phyloP scores from a whole-genome alignment of 2,113 vertebrate species.

The Neopipo cinnamomea region DNA sequence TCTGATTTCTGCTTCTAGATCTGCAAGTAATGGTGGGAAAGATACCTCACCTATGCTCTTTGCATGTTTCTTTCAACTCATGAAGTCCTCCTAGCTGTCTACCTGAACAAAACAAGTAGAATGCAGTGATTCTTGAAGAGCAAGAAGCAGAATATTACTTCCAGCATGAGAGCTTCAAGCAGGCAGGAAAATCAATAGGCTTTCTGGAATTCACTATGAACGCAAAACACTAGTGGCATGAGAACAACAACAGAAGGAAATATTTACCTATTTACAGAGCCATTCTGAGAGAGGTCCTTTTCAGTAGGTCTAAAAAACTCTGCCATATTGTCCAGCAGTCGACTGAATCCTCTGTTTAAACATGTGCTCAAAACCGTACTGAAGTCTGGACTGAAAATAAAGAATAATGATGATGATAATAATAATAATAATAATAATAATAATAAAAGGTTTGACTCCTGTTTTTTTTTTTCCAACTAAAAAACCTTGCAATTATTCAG shows the following conservation, averaged over 20 bases:
- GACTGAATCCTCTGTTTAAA: constrained; percentile 90
- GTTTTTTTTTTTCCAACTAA: not conserved
- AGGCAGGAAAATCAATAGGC: not conserved
- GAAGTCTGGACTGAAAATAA: constrained; percentile 86
- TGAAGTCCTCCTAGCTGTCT: not conserved
- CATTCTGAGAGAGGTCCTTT: constrained; percentile 70
- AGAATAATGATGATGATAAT: not conserved
- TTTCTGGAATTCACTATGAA: not conserved
- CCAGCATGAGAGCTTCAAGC: not conserved
- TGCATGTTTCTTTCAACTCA: not conserved
- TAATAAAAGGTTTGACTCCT: not conserved
- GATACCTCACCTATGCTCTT: not conserved
- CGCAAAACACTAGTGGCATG: not conserved
- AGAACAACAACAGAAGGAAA: not conserved
- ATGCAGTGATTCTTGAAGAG: not conserved
- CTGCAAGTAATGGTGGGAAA: not conserved
- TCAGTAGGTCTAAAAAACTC: constrained; percentile 91
- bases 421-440: too few relatives aligned
- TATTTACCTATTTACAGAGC: constrained; percentile 80
- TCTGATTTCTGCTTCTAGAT: not conserved
- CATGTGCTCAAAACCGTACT: constrained; percentile 84
- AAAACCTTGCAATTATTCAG: not conserved
- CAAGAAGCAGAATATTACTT: not conserved
- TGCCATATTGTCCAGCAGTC: constrained; percentile 92
- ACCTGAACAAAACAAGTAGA: not conserved